Percentiles rank a stretch among this genome's conserved stretches.
Conservation (phyloP, 2,888 invertebrate species). For the Baronia brevicornis region DNA sequence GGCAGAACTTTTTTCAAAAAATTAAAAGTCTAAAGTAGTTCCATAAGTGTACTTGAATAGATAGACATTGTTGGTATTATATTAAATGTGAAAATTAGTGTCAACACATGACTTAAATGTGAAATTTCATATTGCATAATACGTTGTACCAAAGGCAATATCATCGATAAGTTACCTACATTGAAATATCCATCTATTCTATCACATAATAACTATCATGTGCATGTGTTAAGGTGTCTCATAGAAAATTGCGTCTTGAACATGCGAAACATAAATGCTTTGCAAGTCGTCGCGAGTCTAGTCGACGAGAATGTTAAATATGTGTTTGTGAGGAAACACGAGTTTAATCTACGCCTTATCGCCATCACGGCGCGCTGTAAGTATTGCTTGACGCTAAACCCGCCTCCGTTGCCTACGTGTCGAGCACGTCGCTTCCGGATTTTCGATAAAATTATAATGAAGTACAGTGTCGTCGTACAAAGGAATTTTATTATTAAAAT, state of each 20-base stretch:
- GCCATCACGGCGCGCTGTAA: constrained; percentile 29
- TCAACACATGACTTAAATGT: no score
- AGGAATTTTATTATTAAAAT: no score
- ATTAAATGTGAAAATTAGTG: no score
- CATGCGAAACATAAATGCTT: constrained; percentile 62
- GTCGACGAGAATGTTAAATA: constrained; percentile 61
- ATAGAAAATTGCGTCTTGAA: constrained; percentile 61
- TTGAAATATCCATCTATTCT: no score
- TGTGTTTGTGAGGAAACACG: constrained; percentile 64
- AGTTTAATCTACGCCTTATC: constrained; percentile 70
- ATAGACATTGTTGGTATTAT: no score
- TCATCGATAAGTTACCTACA: no score
- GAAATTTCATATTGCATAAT: no score
- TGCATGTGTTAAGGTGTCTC: constrained; percentile 48
- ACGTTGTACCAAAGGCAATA: no score
- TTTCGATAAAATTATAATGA: neutral
- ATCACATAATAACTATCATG: constrained; percentile 12
- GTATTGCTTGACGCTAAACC: constrained; percentile 5
- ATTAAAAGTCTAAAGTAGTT: no score
- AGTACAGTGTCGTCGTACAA: neutral
- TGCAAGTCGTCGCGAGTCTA: constrained; percentile 51
- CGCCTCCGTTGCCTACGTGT: constrained; percentile 8
- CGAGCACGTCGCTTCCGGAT: constrained; percentile 4
- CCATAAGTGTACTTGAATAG: no score
- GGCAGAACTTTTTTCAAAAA: no score